Evolutionary conservation across 2,888 invertebrate genomes (phyloP).

Genomic region (Bellardia pandia): DNA sequence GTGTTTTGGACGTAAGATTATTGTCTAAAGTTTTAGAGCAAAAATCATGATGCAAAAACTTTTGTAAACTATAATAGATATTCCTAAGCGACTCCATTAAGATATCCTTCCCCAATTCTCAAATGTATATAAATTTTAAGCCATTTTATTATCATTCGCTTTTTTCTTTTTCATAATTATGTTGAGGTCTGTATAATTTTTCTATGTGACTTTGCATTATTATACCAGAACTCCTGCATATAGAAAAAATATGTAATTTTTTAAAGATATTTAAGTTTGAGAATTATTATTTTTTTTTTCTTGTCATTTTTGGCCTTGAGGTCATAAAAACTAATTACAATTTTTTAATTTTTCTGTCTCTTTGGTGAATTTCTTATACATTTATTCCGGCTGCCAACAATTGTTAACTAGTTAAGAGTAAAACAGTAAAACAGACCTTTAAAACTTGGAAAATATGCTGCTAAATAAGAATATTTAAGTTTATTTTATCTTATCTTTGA

Average conservation of each 20-base stretch:
- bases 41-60: too few species aligned
- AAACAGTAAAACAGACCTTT: constrained; percentile 17
- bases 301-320: constrained; percentile 76
- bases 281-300: constrained; percentile 23
- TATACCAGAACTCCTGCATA: not conserved
- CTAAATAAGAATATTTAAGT: constrained; percentile 12
- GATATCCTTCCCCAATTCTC: constrained; percentile 19
- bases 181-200: constrained; percentile 39
- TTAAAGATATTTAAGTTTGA: constrained; percentile 34
- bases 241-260: not conserved
- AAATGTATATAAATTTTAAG: constrained; percentile 16
- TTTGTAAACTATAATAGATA: too few species aligned
- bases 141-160: constrained; percentile 11
- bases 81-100: not conserved
- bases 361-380: constrained; percentile 2
- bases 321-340: constrained; percentile 82
- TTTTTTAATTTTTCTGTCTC: constrained; percentile 77
- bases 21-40: too few species aligned
- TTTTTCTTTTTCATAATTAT: constrained; percentile 38
- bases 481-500: not conserved
- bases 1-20: too few species aligned
- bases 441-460: constrained; percentile 2
- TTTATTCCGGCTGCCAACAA: constrained; percentile 32
- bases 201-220: constrained; percentile 32
- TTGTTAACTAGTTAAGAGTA: constrained; percentile 12